Base-by-base conservation (phyloP, 2,113 vertebrate genomes). In the Corythornis cristatus region DNA sequence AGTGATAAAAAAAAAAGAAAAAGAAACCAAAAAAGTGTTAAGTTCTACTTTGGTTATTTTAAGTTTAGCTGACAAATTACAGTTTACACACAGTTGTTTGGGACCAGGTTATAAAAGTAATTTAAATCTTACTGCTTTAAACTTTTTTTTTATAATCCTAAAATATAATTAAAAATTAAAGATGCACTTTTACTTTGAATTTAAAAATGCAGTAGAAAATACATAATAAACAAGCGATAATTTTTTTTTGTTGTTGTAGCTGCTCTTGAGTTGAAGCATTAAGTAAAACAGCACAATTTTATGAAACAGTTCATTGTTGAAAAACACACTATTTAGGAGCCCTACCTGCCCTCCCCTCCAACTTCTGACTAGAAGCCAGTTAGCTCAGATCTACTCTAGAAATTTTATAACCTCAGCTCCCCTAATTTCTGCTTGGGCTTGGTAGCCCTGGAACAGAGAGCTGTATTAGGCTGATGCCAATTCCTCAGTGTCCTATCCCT, bases 261-360 rank as follows among this genome's bases (percentile, higher is more conserved):
- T 74, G 15, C 22, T 74, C 23, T 29, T 29, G 21, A 35, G 9
- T 51, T 70, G 42, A 74, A 70, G 2, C 4, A 76, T 64, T 22
- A 43, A 40, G 8, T 86, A 28, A 93, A 58, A 64, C 8, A 33
- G 2, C 9, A 67, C 0, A 3, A 40, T 14, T 84, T 66, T 70
- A 78, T 54, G 8, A 78, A 43, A 37, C 3, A 17, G 11, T 10
- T 48, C 8, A 8, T 31, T 79, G 5, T 45, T 66, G 15, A 83
- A 81, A 65, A 73, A 48, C 8, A 22, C 0, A 3, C 6, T 70
- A 16, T 40, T 53, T 42, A 16, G 15, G 10, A 60, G 50, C 25
- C 25, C 3, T 18, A 4, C 22, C 14, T 3, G 9, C 10, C 2
- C 3, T 11, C 3, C 4, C 21, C 15, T 4, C 1, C 15, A 25